A percentile compares a stretch with the other conserved stretches of the same genome.
Evolutionary conservation across 2,113 vertebrate species (phyloP).

Genomic region (Oreochromis spilurus): DNA sequence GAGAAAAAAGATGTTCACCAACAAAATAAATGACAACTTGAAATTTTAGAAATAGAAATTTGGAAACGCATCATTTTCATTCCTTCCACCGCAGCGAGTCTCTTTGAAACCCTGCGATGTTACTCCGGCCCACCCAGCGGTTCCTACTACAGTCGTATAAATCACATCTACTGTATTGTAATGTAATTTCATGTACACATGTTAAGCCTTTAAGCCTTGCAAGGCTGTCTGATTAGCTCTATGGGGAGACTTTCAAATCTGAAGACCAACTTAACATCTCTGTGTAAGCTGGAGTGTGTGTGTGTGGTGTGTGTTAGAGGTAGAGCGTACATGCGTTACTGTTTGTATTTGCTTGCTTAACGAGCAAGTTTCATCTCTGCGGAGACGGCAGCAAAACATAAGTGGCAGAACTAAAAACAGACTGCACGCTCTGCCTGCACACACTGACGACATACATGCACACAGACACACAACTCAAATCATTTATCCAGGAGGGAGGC

Average conservation of each 20-base stretch:
- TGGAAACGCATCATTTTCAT: slow-evolving; percentile 13
- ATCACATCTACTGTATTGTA: slow-evolving; percentile 37
- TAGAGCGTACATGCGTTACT: slow-evolving; percentile 16
- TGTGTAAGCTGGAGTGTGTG: background rate
- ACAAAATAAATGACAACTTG: background rate
- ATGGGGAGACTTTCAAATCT: slow-evolving; percentile 13
- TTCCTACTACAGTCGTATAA: slow-evolving; percentile 20
- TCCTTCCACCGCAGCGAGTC: background rate
- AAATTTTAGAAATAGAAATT: slow-evolving; percentile 1
- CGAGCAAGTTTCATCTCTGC: slow-evolving; percentile 39
- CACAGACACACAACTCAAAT: slow-evolving; percentile 26
- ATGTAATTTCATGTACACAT: slow-evolving; percentile 32
- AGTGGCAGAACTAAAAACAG: slow-evolving; percentile 61
- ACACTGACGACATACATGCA: background rate
- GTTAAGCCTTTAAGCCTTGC: slow-evolving; percentile 47
- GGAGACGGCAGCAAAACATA: slow-evolving; percentile 28
- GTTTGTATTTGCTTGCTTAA: slow-evolving; percentile 41
- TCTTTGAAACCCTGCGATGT: background rate
- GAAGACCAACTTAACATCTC: background rate
- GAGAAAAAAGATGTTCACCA: background rate
- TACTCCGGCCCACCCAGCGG: slow-evolving; percentile 14
- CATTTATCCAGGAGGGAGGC: slow-evolving; percentile 54
- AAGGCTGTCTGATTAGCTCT: slow-evolving; percentile 19
- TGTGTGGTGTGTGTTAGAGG: background rate
- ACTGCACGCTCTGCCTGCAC: background rate